These are phyloP conservation scores for Hylia prasina DNA, from an alignment of 2,113 vertebrate species.

Conservation along the genomic window DNA sequence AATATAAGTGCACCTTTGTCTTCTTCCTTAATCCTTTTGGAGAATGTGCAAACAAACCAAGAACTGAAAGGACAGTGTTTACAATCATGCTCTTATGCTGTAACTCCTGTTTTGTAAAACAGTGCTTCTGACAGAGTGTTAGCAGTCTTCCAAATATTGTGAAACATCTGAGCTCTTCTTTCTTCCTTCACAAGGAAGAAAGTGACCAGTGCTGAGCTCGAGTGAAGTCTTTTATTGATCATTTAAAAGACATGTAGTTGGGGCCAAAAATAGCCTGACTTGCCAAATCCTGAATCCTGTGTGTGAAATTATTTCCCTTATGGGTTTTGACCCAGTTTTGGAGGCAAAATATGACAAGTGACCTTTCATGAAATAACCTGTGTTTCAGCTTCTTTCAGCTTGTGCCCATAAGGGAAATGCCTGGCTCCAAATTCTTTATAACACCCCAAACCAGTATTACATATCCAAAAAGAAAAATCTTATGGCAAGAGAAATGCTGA, in stretches of 20 bases:
- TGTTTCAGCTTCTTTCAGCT: slow-evolving; percentile 17
- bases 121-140: neutral
- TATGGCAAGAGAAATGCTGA: neutral
- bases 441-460: neutral
- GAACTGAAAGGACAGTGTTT: neutral
- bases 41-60: neutral
- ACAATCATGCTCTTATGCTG: neutral
- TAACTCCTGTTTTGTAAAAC: neutral
- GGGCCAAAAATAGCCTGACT: neutral
- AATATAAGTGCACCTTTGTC: neutral
- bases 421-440: neutral
- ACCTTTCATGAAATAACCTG: slow-evolving; percentile 2
- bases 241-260: neutral
- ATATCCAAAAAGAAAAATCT: neutral
- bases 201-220: neutral
- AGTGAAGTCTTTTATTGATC: neutral
- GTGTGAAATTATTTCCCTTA: slow-evolving; percentile 8
- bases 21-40: neutral
- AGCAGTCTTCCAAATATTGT: neutral
- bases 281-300: neutral
- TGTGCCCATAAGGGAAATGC: neutral
- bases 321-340: neutral
- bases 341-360: neutral
- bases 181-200: neutral
- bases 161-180: neutral